These are phyloP conservation scores for Dendrolimus kikuchii DNA, from an alignment of 1,140 invertebrate genomes.

Conservation along the genomic window DNA sequence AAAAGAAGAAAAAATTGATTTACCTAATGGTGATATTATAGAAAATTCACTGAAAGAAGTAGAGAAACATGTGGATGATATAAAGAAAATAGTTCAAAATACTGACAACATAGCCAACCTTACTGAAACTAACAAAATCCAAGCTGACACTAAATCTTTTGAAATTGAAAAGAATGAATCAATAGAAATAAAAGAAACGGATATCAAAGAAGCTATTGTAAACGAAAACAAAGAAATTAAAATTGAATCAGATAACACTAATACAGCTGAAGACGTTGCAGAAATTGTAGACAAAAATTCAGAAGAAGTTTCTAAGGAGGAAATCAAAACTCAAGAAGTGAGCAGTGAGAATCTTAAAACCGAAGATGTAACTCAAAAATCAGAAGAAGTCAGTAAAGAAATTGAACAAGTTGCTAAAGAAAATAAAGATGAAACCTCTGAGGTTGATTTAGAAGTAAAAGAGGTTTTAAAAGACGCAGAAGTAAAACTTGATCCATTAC, in stretches of 20 bases:
- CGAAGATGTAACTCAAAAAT: background rate
- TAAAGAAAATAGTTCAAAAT: too few species aligned
- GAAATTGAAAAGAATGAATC: background rate
- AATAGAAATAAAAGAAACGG: conserved; percentile 5
- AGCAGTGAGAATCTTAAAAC: background rate
- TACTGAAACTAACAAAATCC: too few species aligned
- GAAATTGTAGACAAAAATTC: conserved; percentile 1
- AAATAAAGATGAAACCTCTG: conserved; percentile 6
- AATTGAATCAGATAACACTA: conserved; percentile 1
- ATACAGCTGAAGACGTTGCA: conserved; percentile 1
- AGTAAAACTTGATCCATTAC: conserved; percentile 4
- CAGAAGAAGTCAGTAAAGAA: conserved; percentile 1
- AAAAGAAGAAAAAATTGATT: too few species aligned
- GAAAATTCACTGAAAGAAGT: too few species aligned
- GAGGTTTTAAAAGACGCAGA: conserved; percentile 8
- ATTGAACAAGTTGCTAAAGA: background rate
- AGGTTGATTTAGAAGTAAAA: background rate
- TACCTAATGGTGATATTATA: too few species aligned
- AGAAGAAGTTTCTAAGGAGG: conserved; percentile 1
- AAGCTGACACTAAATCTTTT: too few species aligned
- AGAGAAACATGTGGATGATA: too few species aligned
- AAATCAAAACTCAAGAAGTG: background rate
- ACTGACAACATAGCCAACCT: too few species aligned
- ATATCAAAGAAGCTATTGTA: background rate
- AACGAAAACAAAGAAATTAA: conserved; percentile 1